A percentile compares a stretch with the other conserved stretches of the same genome.
Conservation (phyloP, 2,113 vertebrate species). For the Nanorana parkeri region DNA sequence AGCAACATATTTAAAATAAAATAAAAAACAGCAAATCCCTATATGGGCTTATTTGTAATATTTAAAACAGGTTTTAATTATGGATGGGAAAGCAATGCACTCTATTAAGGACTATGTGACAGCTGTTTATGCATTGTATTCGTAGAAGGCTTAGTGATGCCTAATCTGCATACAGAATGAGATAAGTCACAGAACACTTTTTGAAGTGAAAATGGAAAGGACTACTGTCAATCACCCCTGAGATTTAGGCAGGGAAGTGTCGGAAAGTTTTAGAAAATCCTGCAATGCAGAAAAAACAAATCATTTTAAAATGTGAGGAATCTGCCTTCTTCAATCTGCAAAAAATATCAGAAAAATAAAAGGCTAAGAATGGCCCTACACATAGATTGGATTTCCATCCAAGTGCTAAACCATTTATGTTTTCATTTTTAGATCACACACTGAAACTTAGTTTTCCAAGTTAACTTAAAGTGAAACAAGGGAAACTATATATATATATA, state of each 20-base stretch:
- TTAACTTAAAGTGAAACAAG: too few relatives aligned
- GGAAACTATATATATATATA: too few relatives aligned
- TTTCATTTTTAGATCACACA: too few relatives aligned
- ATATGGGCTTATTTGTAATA: slow-evolving; percentile 47
- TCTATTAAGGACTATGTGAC: slow-evolving; percentile 53
- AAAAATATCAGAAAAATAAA: background rate
- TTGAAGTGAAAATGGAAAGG: slow-evolving; percentile 35
- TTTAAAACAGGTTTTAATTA: slow-evolving; percentile 55
- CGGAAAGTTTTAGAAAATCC: slow-evolving; percentile 10
- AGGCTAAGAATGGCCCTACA: background rate
- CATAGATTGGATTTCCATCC: too few relatives aligned
- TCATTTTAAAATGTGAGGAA: background rate
- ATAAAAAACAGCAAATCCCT: background rate
- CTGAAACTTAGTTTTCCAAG: too few relatives aligned
- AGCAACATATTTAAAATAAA: background rate
- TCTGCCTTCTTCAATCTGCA: background rate
- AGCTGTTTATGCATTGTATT: slow-evolving; percentile 53
- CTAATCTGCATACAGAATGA: slow-evolving; percentile 57
- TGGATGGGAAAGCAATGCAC: slow-evolving; percentile 28
- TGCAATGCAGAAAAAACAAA: slow-evolving; percentile 36
- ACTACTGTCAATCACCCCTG: slow-evolving; percentile 18
- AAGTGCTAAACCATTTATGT: too few relatives aligned
- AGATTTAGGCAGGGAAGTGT: slow-evolving; percentile 6
- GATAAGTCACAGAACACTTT: slow-evolving; percentile 31
- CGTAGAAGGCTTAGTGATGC: slow-evolving; percentile 49